Evolutionary conservation across 2,888 invertebrate genomes (phyloP), one percentile per base, ranked within the genome.

Genomic region (Cancer borealis): DNA sequence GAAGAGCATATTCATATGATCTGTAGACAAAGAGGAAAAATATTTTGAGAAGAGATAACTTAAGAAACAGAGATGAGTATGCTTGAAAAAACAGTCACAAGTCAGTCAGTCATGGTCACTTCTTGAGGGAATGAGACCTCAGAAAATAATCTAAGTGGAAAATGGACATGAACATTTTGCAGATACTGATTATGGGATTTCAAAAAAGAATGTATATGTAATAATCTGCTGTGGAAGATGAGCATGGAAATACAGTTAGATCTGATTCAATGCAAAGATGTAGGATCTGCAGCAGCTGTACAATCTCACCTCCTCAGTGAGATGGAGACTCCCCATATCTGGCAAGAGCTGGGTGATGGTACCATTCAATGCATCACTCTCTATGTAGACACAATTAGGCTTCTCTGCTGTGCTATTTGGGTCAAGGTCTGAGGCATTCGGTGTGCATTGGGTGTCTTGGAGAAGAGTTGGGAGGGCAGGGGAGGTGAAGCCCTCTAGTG

Each of bases 381-480:
- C 73, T n/a, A 26, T 73, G 6, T 3, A 26, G 26, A 26, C 73
- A 73, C 73, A 73, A 73, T 73, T 26, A 10, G 73, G 10, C 73
- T 73, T 26, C 26, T 73, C 73, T 73, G n/a, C 73, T 26, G 73
- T 73, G n/a, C 26, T 73, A 73, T 73, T 73, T 14, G 12, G 12
- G 10, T 10, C 17, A 46, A 89, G 3, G n/a, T 49, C 26, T n/a
- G 73, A 73, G 73, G 26, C 73, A 73, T 73, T 73, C 26, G 17
- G 8, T 39, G 26, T 5, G 26, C 73, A 73, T n/a, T 26, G n/a
- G 45, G 45, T 17, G 39, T 89, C 49, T 21, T 92, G 92, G 4
- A 94, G 92, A 30, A 95, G 91, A 17, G 92, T 93, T 45, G 95
- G 95, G 30, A 95, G 84, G 47, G 95, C 92, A n/a, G 95, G 93